Conservation (phyloP, 2,797 vertebrate species). For the Propithecus deckenii region DNA sequence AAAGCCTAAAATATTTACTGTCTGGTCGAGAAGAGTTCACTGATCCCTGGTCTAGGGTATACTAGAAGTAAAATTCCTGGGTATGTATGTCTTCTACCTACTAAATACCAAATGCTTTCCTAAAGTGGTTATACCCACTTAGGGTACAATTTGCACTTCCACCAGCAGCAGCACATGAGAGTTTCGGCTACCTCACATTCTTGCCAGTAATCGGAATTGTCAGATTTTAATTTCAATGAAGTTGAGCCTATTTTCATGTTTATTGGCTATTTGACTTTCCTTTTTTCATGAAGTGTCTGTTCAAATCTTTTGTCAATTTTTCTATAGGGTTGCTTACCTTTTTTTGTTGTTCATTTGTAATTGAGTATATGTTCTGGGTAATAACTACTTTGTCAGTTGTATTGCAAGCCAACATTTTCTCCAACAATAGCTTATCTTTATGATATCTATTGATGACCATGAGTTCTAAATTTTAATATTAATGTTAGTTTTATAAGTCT, state of each 20-base stretch:
- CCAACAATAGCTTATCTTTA: neutral
- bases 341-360: neutral
- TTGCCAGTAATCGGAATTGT: slow-evolving; percentile 11
- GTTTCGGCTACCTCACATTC: neutral
- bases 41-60: neutral
- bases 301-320: neutral
- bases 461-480: slow-evolving; percentile 21
- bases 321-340: neutral
- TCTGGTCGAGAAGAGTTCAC: neutral
- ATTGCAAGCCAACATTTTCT: neutral
- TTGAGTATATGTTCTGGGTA: neutral
- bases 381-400: neutral
- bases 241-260: neutral
- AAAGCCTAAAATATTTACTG: neutral
- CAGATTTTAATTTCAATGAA: neutral
- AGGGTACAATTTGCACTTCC: neutral
- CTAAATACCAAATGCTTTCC: neutral
- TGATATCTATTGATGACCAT: neutral
- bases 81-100: neutral
- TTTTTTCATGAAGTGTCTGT: neutral
- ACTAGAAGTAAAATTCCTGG: neutral
- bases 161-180: neutral
- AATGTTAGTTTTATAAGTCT: neutral
- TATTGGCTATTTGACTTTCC: neutral
- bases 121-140: neutral